phyloP scores from a whole-genome alignment of 1,140 invertebrate genomes.

The Mamestra configurata region DNA sequence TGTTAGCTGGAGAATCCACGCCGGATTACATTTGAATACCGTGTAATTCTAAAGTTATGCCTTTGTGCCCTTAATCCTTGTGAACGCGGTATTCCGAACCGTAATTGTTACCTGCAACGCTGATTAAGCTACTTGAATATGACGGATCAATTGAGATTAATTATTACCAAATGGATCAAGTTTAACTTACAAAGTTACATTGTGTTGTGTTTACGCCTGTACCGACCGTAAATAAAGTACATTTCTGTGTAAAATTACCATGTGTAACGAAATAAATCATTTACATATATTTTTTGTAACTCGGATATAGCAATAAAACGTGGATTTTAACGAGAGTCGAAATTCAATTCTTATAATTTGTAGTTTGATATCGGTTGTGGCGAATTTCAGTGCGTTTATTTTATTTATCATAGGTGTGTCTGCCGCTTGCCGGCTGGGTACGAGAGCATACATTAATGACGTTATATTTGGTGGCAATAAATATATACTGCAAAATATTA shows the following conservation, averaged over 20 bases:
- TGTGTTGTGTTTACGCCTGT: slow-evolving; percentile 1
- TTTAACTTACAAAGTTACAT: slow-evolving; percentile 1
- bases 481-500: not conserved
- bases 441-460: slow-evolving; percentile 19
- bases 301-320: slow-evolving; percentile 37
- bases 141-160: slow-evolving; percentile 24
- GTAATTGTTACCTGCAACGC: slow-evolving; percentile 11
- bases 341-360: slow-evolving; percentile 44
- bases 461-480: slow-evolving; percentile 11
- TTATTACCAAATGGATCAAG: slow-evolving; percentile 1
- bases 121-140: slow-evolving; percentile 3
- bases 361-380: slow-evolving; percentile 39
- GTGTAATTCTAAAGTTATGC: slow-evolving; percentile 45
- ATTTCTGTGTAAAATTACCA: slow-evolving; percentile 19
- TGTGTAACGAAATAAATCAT: slow-evolving; percentile 34
- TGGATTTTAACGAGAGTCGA: slow-evolving; percentile 40
- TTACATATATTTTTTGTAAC: slow-evolving; percentile 35
- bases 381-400: slow-evolving; percentile 25
- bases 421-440: not conserved
- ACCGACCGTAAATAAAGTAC: not conserved
- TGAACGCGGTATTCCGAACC: slow-evolving; percentile 9
- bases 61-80: slow-evolving; percentile 39
- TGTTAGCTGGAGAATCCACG: slow-evolving; percentile 51
- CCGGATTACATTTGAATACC: slow-evolving; percentile 60
- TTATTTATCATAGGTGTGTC: slow-evolving; percentile 10